These are phyloP conservation scores for Caenorhabditis macrosperma DNA, from an alignment of 2,888 invertebrate genomes.

Conservation along the genomic window DNA sequence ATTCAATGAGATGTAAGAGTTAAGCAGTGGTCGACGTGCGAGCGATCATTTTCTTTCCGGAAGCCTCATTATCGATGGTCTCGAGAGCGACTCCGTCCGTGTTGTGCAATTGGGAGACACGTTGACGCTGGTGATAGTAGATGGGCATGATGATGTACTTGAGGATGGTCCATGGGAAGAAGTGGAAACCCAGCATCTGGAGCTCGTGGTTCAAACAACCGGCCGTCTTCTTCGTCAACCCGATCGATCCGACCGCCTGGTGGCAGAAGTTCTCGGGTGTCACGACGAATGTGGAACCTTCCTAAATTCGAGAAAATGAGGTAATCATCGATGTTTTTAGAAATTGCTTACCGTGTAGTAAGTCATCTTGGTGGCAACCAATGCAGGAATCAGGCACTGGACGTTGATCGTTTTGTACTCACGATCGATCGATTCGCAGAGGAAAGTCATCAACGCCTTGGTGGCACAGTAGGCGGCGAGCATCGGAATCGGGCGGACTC, in stretches of 20 bases:
- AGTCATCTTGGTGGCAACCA: slow-evolving; percentile 80
- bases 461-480: slow-evolving; percentile 78
- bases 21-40: slow-evolving; percentile 41
- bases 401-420: slow-evolving; percentile 77
- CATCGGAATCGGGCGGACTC: slow-evolving; percentile 77
- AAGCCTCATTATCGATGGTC: neutral
- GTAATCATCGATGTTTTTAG: neutral
- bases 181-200: slow-evolving; percentile 75
- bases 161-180: slow-evolving; percentile 77
- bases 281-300: slow-evolving; percentile 76
- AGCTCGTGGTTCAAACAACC: slow-evolving; percentile 79
- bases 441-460: slow-evolving; percentile 77
- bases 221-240: slow-evolving; percentile 72
- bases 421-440: slow-evolving; percentile 76
- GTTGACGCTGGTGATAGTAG: slow-evolving; percentile 74
- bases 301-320: too few species aligned
- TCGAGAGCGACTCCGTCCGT: slow-evolving; percentile 7
- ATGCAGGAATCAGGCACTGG: slow-evolving; percentile 77
- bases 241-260: slow-evolving; percentile 75
- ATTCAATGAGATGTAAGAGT: too few species aligned
- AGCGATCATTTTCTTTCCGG: slow-evolving; percentile 13
- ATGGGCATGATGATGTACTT: slow-evolving; percentile 79
- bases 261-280: slow-evolving; percentile 75
- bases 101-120: slow-evolving; percentile 65
- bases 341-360: slow-evolving; percentile 73